phyloP scores from a whole-genome alignment of 2,888 invertebrate genomes.

The Lasioglossum figueresi region DNA sequence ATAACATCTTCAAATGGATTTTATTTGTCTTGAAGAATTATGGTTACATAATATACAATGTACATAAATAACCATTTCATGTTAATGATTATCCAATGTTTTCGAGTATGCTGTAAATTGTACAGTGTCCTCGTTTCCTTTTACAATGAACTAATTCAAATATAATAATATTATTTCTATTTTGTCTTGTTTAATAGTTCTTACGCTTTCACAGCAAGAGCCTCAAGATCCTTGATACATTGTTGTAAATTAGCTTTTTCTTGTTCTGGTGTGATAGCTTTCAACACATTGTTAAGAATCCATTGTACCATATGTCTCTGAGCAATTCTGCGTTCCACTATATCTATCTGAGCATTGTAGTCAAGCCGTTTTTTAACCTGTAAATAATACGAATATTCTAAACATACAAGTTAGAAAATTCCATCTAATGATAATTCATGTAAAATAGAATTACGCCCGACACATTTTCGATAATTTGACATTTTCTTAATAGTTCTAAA shows the following conservation, averaged over 20 bases:
- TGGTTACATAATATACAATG: conserved; percentile 26
- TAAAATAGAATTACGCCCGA: neutral
- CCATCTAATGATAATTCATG: neutral
- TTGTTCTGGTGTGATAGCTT: conserved; percentile 96
- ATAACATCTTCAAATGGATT: conserved; percentile 8
- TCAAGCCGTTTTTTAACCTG: conserved; percentile 94
- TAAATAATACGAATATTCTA: conserved; percentile 16
- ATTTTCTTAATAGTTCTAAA: neutral
- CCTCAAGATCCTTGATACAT: conserved; percentile 94
- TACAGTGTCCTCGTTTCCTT: conserved; percentile 8
- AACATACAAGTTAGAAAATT: neutral
- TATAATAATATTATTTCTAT: conserved; percentile 55
- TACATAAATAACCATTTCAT: conserved; percentile 18
- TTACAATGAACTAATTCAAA: conserved; percentile 40
- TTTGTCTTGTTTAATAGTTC: conserved; percentile 63
- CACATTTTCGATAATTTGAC: neutral
- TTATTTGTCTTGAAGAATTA: conserved; percentile 35
- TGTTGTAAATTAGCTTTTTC: conserved; percentile 95
- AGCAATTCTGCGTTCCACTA: conserved; percentile 92
- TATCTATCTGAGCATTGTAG: conserved; percentile 95
- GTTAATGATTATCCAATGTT: conserved; percentile 5
- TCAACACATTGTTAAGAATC: conserved; percentile 93
- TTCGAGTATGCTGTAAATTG: neutral
- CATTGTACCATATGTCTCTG: conserved; percentile 98
- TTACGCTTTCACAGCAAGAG: conserved; percentile 86